Percentiles rank a stretch among this genome's conserved stretches.
Evolutionary conservation across 1,140 invertebrate species (phyloP).

Genomic region (Papilio aristodemus): DNA sequence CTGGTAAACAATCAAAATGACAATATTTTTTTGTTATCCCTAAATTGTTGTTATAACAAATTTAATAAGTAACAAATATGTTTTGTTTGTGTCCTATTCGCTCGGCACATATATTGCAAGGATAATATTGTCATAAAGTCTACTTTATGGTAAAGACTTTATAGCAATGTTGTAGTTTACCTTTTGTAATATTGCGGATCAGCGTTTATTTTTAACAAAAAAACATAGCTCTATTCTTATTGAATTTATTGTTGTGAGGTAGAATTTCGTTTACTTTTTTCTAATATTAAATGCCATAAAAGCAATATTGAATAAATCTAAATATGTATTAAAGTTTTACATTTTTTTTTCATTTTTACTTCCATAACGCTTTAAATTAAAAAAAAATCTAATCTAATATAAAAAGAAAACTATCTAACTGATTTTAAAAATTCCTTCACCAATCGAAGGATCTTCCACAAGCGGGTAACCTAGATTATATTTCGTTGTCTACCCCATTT

Average conservation of each 20-base stretch:
- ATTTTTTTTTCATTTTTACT: no score
- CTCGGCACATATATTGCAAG: conserved; percentile 11
- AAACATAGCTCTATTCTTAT: neutral
- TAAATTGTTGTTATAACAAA: neutral
- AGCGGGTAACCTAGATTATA: no score
- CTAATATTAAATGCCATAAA: neutral
- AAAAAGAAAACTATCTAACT: no score
- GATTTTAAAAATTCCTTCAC: no score
- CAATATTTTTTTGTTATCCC: neutral
- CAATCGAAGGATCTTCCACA: no score
- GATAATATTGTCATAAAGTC: conserved; percentile 21
- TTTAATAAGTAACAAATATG: conserved; percentile 4
- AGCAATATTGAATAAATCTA: no score
- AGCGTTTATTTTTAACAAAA: conserved; percentile 10
- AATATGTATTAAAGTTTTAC: no score
- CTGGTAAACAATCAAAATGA: neutral
- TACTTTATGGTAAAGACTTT: conserved; percentile 16
- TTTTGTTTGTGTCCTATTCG: neutral
- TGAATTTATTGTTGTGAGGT: neutral
- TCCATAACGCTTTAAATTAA: no score
- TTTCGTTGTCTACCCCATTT: no score
- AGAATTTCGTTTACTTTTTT: neutral
- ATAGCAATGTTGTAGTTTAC: conserved; percentile 7
- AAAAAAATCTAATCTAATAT: no score
- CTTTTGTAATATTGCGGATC: conserved; percentile 16